Evolutionary conservation across 2,113 vertebrate genomes (phyloP).

Genomic region (Corythornis vintsioides): DNA sequence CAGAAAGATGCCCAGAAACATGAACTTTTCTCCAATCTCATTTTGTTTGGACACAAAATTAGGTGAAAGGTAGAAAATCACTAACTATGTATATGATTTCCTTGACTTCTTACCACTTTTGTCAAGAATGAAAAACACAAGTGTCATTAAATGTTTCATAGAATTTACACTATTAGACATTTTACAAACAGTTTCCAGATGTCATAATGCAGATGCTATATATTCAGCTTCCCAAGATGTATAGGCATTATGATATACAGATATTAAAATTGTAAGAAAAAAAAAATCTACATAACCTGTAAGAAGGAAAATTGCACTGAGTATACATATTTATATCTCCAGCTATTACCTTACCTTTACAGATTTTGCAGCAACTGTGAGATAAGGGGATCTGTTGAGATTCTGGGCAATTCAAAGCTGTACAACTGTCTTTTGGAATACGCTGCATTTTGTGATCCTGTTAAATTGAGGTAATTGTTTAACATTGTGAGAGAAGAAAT

Average conservation of each 20-base stretch:
- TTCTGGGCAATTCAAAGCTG: constrained; percentile 84
- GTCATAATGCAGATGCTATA: neutral
- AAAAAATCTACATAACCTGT: neutral
- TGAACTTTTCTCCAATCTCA: neutral
- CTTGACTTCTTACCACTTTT: neutral
- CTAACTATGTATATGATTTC: neutral
- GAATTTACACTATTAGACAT: constrained; percentile 6
- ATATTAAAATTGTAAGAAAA: neutral
- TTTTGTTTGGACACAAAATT: neutral
- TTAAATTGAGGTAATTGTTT: constrained; percentile 27
- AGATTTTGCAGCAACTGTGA: constrained; percentile 94
- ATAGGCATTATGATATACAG: neutral
- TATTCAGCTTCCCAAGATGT: neutral
- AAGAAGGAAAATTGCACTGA: neutral
- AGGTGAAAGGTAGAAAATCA: neutral
- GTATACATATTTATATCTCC: neutral
- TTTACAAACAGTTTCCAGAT: constrained; percentile 32
- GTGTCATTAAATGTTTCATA: neutral
- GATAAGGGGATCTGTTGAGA: constrained; percentile 88
- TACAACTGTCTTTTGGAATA: constrained; percentile 79
- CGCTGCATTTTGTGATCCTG: constrained; percentile 91
- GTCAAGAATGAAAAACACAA: neutral
- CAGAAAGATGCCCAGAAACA: neutral
- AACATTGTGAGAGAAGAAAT: neutral
- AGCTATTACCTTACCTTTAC: constrained; percentile 85